These are phyloP conservation scores for Atopsyche davidsoni DNA, from an alignment of 1,140 invertebrate genomes.

Conservation along the genomic window DNA sequence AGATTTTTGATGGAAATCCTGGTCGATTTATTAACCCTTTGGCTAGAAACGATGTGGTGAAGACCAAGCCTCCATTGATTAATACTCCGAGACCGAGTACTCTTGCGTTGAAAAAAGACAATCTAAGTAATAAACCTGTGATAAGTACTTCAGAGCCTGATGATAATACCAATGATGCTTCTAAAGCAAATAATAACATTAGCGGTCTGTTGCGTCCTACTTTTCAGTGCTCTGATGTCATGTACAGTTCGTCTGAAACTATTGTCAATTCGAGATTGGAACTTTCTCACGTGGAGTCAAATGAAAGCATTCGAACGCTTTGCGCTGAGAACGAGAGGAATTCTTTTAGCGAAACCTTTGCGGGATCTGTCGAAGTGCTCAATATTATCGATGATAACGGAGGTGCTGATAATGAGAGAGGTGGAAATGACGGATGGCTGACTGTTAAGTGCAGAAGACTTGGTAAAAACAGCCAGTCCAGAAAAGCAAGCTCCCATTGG, in stretches of 20 bases:
- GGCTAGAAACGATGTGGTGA: constrained; percentile 32
- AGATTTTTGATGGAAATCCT: constrained; percentile 38
- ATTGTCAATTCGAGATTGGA: constrained; percentile 46
- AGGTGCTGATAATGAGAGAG: constrained; percentile 47
- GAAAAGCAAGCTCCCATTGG: constrained; percentile 54
- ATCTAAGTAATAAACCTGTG: constrained; percentile 4
- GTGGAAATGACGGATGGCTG: constrained; percentile 57
- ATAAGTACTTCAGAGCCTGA: neutral
- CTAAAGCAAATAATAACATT: constrained; percentile 13
- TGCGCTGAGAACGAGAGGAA: constrained; percentile 41
- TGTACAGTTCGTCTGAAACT: constrained; percentile 49
- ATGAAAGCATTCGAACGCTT: constrained; percentile 46
- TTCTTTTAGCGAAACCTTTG: constrained; percentile 47
- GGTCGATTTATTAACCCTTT: constrained; percentile 14
- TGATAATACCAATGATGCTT: constrained; percentile 6
- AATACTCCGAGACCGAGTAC: constrained; percentile 17
- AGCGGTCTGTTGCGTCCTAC: constrained; percentile 10
- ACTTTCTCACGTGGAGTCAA: constrained; percentile 44
- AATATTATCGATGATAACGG: constrained; percentile 45
- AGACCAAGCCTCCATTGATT: constrained; percentile 18
- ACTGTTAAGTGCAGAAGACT: constrained; percentile 57
- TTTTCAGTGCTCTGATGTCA: constrained; percentile 24
- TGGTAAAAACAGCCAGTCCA: constrained; percentile 37
- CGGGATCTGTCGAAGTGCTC: constrained; percentile 52
- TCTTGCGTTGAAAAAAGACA: constrained; percentile 19